Evolutionary conservation across 2,113 vertebrate species (phyloP).

Genomic region (Leiothrix lutea): DNA sequence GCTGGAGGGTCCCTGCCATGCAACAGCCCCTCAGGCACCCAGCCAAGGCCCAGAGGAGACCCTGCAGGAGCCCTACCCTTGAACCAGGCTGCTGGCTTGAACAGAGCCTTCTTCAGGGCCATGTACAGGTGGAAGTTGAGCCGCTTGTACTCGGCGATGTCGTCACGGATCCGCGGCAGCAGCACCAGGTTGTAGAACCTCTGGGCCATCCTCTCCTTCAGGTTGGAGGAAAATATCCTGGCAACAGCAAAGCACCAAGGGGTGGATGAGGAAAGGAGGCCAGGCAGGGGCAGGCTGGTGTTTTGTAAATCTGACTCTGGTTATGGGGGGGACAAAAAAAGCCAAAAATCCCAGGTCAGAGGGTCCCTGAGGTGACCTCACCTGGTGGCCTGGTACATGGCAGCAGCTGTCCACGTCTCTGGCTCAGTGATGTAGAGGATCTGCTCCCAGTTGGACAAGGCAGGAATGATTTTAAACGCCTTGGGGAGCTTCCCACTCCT

Average conservation of each 20-base stretch:
- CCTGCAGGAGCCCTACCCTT: conserved; percentile 81
- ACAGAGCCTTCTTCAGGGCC: conserved; percentile 94
- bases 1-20: rapidly evolving
- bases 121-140: conserved; percentile 98
- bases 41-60: background rate
- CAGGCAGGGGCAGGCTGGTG: rapidly evolving
- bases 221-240: conserved; percentile 96
- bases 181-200: conserved; percentile 95
- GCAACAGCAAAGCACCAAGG: background rate
- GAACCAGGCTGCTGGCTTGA: conserved; percentile 97
- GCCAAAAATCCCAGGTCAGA: rapidly evolving
- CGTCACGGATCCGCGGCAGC: conserved; percentile 88
- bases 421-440: conserved; percentile 95
- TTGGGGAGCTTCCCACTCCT: conserved; percentile 96
- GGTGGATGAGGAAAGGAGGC: background rate
- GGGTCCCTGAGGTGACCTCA: conserved; percentile 5
- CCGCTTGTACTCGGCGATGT: conserved; percentile 91
- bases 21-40: background rate
- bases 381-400: conserved; percentile 98
- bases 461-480: conserved; percentile 96
- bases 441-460: conserved; percentile 97
- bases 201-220: conserved; percentile 96
- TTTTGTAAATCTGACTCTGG: background rate
- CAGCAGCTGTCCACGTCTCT: conserved; percentile 91
- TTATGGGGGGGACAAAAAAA: background rate